Base-by-base conservation (phyloP, 2,797 vertebrate species). In the Hypotaenidia okinawae region DNA sequence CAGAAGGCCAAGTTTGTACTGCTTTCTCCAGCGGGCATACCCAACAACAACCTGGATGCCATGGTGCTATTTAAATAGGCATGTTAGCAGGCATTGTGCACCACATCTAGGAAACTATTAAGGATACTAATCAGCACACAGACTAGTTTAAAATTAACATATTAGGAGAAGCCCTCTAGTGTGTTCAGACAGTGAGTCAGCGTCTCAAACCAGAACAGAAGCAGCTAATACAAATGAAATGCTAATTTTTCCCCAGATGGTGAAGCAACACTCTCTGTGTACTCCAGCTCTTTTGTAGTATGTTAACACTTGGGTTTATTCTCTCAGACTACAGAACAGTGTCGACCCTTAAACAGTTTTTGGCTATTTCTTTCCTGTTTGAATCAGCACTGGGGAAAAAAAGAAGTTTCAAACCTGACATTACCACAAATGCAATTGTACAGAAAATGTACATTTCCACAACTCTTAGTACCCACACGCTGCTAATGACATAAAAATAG, bases 191-290 rank as follows among this genome's bases (percentile, higher is more conserved):
- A 96, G 88, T 95, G 95, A 97, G 96, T 96, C 95, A 97, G 96
- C 95, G 81, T 95, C 95, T 87, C 86, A 96, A 96, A 85, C 89
- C 93, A 96, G 96, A 96, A 92, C 88, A 97, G 91, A 93, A 97
- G 96, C 96, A 97, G 97, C 97, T 97, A 97, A 96, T 93, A 95
- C 86, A 98, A 98, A 97, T 30, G 70, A 97, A 97, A 97, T 95
- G 94, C 94, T 97, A 97, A 97, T 98, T 97, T 95, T 93, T 61
- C 76, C 78, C 94, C 91, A 96, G 95, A 97, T 95, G 94, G 96
- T 90, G 87, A 97, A 97, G 95, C 85, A 94, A 74, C 73, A 95
- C 51, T 73, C 94, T 87, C 77, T 74, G 49, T 73, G 72, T 57
- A 91, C 88, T 97, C 82, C 84, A 90, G 83, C 88, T 91, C 95